Percentiles rank a stretch among this genome's conserved stretches.
Evolutionary conservation across 2,113 vertebrate species (phyloP).

Genomic region (Equus przewalskii): DNA sequence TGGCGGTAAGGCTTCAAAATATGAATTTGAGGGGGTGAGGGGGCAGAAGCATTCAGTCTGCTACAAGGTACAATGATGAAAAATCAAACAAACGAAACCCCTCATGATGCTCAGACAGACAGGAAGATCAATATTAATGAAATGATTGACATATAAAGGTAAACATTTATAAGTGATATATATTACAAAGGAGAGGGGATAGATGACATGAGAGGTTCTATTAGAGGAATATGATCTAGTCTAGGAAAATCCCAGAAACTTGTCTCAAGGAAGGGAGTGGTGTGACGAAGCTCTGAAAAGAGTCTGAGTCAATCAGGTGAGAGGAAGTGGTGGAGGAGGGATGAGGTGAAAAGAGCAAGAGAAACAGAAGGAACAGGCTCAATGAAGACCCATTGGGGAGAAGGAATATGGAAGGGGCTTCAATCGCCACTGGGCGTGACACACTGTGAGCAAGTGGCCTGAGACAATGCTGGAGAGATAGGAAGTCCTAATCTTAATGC

Average conservation of each 20-base stretch:
- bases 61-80: background rate
- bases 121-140: background rate
- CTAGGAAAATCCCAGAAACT: background rate
- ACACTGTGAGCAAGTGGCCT: background rate
- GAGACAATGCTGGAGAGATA: background rate
- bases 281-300: background rate
- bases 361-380: background rate
- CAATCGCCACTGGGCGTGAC: background rate
- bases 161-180: background rate
- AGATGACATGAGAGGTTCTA: background rate
- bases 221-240: background rate
- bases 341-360: background rate
- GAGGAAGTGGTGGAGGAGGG: rapidly evolving
- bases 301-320: background rate
- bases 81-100: background rate
- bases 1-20: background rate
- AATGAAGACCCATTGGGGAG: background rate
- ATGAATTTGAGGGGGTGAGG: background rate
- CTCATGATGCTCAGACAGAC: background rate
- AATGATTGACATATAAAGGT: background rate
- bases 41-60: background rate
- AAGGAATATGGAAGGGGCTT: background rate
- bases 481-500: background rate
- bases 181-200: background rate
- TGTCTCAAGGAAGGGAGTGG: background rate